Evolutionary conservation across 30 jellyfish, hydroid and myxozoan genomes (phyloP).

Genomic region (Hydractinia symbiolongicarpus): DNA sequence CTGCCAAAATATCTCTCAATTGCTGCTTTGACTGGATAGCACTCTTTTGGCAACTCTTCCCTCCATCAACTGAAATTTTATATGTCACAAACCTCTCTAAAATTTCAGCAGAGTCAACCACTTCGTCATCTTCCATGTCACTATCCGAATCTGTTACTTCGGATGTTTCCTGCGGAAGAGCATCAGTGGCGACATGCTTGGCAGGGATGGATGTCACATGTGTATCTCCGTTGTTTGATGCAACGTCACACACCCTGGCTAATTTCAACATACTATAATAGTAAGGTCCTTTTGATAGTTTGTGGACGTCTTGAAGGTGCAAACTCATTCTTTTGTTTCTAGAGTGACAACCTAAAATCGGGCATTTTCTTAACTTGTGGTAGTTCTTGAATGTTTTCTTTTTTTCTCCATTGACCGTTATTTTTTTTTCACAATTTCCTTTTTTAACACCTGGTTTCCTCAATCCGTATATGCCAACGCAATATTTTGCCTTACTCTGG

Average conservation of each 20-base stretch:
- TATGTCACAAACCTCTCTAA: neutral
- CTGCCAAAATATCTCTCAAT: neutral
- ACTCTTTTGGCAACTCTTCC: neutral
- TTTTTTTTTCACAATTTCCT: neutral
- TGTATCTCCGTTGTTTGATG: neutral
- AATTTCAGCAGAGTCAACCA: neutral
- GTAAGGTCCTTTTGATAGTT: neutral
- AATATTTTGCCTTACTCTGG: neutral
- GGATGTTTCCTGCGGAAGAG: neutral
- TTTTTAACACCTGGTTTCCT: neutral
- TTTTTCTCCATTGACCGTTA: neutral
- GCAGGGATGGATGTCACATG: too few species aligned
- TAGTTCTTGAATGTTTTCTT: constrained; percentile 4
- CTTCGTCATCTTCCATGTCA: neutral
- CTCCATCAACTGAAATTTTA: constrained; percentile 3
- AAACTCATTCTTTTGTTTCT: neutral
- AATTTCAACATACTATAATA: neutral
- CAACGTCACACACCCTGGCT: neutral
- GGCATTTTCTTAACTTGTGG: constrained; percentile 14
- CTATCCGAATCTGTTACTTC: neutral
- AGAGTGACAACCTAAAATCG: neutral
- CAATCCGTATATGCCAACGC: neutral
- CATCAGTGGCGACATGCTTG: neutral
- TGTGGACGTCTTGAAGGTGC: neutral
- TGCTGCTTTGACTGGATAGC: neutral